Base-by-base conservation (phyloP, 2,888 invertebrate genomes). In the Epicampocera succincta region DNA sequence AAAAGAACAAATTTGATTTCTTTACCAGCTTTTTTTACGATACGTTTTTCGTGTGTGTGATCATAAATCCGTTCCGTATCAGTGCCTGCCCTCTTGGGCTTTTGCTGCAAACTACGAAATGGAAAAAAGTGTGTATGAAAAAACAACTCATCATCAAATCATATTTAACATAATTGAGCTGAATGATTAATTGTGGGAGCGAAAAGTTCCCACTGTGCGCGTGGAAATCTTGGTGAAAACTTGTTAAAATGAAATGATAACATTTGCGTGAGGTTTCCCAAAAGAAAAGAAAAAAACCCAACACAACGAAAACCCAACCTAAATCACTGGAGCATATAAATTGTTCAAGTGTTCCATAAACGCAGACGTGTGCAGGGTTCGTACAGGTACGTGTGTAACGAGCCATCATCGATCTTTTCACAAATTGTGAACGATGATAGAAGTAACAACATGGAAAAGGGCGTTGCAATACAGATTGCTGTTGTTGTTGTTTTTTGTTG, bases 131-230 rank as follows among this genome's bases (percentile, higher is more conserved):
- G n/a, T 65, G n/a, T 13, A 40, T 48, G 4, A 33, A 50, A 76
- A 58, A 72, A 44, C 29, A 74, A 65, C 61, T 69, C 44, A 65
- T 69, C 69, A 58, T 56, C 12, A 12, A 56, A 76, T 66, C 50
- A 46, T 56, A 69, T 77, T 65, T 54, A 80, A 76, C 46, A 69
- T 75, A 80, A 74, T 72, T 77, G 63, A 72, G 15, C 42, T 12
- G 15, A 76, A 79, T 89, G 89, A 89, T 89, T 89, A 87, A 89
- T 89, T 89, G 90, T 89, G 89, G 89, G 89, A 89, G 89, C 89
- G 58, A 84, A 84, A 78, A 84, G 68, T 86, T 86, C 89, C 88
- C 86, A 88, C 89, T 83, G 72, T 84, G 77, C 74, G 73, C 75
- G 80, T 80, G 80, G 80, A 83, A 84, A 84, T 82, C 83, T 68